A percentile compares a stretch with the other conserved stretches of the same genome.
Evolutionary conservation across 2,888 invertebrate species (phyloP).

Genomic region (Pachliopta kotzebuea): DNA sequence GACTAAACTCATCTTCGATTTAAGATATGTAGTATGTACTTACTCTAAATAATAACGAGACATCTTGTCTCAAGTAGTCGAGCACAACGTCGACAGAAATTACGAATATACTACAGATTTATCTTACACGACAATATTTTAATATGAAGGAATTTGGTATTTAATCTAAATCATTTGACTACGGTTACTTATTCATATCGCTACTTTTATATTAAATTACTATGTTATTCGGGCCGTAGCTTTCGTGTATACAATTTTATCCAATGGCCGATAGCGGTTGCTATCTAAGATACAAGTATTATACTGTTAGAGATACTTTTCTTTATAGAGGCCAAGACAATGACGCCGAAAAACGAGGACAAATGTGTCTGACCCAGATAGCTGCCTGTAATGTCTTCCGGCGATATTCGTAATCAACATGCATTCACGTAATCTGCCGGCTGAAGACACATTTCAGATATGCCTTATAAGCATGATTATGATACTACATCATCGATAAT

Average conservation of each 20-base stretch:
- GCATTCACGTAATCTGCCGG: conserved; percentile 6
- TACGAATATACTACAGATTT: no score
- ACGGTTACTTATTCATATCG: background rate
- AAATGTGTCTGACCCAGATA: conserved; percentile 26
- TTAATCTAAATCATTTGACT: no score
- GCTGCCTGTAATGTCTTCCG: conserved; percentile 21
- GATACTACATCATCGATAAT: background rate
- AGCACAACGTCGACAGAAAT: no score
- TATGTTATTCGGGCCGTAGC: background rate
- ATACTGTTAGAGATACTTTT: conserved; percentile 11
- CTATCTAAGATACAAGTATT: conserved; percentile 13
- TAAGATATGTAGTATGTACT: no score
- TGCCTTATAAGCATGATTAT: conserved; percentile 1
- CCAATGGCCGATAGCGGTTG: conserved; percentile 12
- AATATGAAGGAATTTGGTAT: no score
- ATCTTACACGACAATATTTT: no score
- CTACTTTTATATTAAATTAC: background rate
- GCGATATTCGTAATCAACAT: conserved; percentile 25
- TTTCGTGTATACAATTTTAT: conserved; percentile 6
- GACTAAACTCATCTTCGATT: no score
- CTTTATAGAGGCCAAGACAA: conserved; percentile 19
- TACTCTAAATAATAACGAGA: no score
- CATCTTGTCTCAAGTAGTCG: no score
- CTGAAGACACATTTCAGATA: conserved; percentile 5
- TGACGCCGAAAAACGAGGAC: conserved; percentile 23